Evolutionary conservation across 2,113 vertebrate genomes (phyloP).

Genomic region (Illadopsis cleaveri): DNA sequence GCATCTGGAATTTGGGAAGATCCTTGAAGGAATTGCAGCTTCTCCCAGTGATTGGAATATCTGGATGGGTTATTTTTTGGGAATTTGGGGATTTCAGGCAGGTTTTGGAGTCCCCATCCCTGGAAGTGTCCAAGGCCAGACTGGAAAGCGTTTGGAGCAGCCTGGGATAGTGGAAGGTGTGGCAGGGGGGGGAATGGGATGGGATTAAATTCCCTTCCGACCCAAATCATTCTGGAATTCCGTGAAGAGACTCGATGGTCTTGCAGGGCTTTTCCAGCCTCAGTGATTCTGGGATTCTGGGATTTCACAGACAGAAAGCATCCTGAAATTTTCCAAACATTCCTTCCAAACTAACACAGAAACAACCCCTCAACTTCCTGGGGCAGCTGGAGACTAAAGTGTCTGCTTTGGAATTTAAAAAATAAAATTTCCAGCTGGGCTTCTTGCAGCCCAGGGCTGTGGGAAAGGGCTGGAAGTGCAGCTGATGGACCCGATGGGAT

Average conservation of each 20-base stretch:
- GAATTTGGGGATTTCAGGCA: neutral
- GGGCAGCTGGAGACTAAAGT: neutral
- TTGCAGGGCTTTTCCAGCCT: neutral
- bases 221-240: neutral
- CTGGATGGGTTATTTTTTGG: neutral
- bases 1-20: neutral
- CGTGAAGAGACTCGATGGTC: neutral
- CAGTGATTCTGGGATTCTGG: neutral
- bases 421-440: neutral
- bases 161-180: neutral
- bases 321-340: neutral
- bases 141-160: neutral
- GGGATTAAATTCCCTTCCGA: neutral
- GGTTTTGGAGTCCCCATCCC: neutral
- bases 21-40: neutral
- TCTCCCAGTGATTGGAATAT: neutral
- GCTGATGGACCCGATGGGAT: fast-evolving
- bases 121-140: neutral
- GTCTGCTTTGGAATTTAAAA: neutral
- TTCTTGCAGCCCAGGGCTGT: neutral
- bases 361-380: neutral
- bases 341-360: neutral
- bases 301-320: neutral
- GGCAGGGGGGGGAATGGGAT: neutral
- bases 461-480: neutral